Evolutionary conservation across 2,797 vertebrate species (phyloP).

Genomic region (Otus scops): DNA sequence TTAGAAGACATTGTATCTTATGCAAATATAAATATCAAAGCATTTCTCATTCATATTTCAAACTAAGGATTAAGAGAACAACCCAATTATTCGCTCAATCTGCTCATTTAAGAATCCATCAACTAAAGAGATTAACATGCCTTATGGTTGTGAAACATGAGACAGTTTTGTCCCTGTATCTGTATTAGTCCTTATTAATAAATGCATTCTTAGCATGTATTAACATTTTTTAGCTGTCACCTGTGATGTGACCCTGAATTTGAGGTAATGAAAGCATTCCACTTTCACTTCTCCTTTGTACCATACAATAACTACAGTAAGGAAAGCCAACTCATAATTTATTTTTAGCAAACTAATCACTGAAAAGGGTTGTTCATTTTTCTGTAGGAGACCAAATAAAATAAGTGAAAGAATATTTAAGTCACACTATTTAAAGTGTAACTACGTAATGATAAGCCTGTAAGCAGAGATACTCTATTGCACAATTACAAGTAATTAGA

Average conservation of each 20-base stretch:
- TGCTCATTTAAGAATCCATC: slow-evolving; percentile 71
- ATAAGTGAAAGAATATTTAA: slow-evolving; percentile 39
- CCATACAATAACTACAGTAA: neutral
- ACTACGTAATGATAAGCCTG: neutral
- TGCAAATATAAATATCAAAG: slow-evolving; percentile 69
- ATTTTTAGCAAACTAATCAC: slow-evolving; percentile 43
- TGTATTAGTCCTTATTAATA: slow-evolving; percentile 62
- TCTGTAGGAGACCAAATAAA: slow-evolving; percentile 54
- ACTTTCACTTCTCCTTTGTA: neutral
- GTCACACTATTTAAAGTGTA: slow-evolving; percentile 21
- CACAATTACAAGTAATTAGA: slow-evolving; percentile 13
- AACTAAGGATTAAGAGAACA: slow-evolving; percentile 71
- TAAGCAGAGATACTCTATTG: neutral
- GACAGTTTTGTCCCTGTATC: slow-evolving; percentile 55
- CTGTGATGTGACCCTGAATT: slow-evolving; percentile 41
- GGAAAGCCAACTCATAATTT: neutral
- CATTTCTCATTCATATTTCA: slow-evolving; percentile 71
- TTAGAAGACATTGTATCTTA: slow-evolving; percentile 60
- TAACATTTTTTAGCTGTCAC: slow-evolving; percentile 66
- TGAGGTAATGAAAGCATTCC: slow-evolving; percentile 41
- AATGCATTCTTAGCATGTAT: slow-evolving; percentile 58
- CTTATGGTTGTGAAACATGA: slow-evolving; percentile 66
- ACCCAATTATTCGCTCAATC: slow-evolving; percentile 73
- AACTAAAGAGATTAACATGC: slow-evolving; percentile 70
- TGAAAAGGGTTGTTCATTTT: neutral